phyloP scores from a whole-genome alignment of 2,113 vertebrate species.

The Xenopus borealis region DNA sequence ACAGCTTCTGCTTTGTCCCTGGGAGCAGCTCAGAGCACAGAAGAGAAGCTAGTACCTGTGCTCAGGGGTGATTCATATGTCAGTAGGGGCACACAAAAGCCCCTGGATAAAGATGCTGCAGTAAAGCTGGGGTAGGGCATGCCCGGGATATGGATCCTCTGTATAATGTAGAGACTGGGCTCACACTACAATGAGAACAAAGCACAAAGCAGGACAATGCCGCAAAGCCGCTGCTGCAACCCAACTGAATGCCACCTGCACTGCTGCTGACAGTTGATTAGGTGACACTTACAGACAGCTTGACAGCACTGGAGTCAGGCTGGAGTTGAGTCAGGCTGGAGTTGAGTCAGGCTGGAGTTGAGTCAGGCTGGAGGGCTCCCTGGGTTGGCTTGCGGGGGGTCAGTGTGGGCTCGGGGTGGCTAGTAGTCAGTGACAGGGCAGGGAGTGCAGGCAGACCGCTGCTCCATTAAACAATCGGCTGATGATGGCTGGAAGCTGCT shows the following conservation, averaged over 20 bases:
- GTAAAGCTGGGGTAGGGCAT: conserved; percentile 2
- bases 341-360: too few species aligned
- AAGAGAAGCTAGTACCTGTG: conserved; percentile 18
- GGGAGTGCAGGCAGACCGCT: neutral
- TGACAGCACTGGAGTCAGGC: neutral
- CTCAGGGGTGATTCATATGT: neutral
- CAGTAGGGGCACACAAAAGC: conserved; percentile 17
- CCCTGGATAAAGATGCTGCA: conserved; percentile 1
- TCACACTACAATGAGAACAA: conserved; percentile 2
- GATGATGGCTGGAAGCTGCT: neutral
- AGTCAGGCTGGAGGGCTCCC: too few species aligned
- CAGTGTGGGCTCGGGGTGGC: too few species aligned
- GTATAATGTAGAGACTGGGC: neutral
- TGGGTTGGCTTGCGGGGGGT: too few species aligned
- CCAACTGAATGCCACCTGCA: neutral
- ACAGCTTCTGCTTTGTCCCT: conserved; percentile 5
- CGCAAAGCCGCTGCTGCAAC: neutral
- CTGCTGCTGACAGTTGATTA: neutral
- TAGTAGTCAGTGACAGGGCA: neutral
- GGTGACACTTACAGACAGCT: neutral
- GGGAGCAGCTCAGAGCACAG: neutral
- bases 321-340: too few species aligned
- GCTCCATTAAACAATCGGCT: neutral
- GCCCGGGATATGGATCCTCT: neutral
- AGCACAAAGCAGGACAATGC: neutral